Conservation (phyloP, 1,140 invertebrate genomes). For the Hypsibius dujardini region DNA sequence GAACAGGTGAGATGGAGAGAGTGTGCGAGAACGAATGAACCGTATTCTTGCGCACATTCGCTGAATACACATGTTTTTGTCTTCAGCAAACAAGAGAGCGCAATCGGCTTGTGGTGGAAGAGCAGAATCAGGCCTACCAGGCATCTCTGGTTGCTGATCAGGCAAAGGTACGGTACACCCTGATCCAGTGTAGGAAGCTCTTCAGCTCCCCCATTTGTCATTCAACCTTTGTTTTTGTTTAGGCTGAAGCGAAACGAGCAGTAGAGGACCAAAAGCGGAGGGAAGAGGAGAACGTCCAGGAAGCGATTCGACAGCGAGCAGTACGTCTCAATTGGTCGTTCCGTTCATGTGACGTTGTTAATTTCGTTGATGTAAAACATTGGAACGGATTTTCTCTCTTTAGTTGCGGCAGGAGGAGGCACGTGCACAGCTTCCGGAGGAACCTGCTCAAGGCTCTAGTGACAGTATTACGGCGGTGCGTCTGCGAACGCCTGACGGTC, state of each 20-base stretch:
- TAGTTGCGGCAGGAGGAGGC: conserved; percentile 1
- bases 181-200: not conserved
- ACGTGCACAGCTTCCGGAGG: not conserved
- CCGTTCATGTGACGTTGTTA: not conserved
- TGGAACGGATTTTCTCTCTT: not conserved
- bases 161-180: conserved; percentile 12
- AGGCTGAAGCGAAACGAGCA: not conserved
- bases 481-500: not conserved
- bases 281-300: not conserved
- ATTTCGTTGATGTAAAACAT: not conserved
- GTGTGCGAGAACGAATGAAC: too few relatives aligned
- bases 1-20: too few relatives aligned
- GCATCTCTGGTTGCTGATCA: not conserved
- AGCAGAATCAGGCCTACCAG: not conserved
- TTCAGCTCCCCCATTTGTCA: not conserved
- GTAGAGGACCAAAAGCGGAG: not conserved
- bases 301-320: not conserved
- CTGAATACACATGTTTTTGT: too few relatives aligned
- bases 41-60: too few relatives aligned
- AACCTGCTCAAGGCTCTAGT: not conserved
- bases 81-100: not conserved
- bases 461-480: not conserved
- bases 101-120: not conserved
- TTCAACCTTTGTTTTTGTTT: not conserved
- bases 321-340: not conserved